phyloP scores from a whole-genome alignment of 1,140 invertebrate genomes.

The Aphelinus atriplicis region DNA sequence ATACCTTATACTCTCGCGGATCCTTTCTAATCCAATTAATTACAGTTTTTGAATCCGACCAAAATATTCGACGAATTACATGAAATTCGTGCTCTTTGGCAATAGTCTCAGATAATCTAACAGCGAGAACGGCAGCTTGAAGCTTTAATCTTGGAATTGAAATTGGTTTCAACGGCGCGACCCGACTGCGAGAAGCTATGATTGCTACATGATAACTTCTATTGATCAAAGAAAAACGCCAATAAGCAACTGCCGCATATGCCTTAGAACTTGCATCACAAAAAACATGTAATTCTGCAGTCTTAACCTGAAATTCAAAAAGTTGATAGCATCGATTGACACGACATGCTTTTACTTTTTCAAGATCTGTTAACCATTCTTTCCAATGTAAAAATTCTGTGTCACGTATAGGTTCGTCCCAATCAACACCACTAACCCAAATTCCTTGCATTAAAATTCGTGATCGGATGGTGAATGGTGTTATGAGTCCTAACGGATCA shows the following conservation, averaged over 20 bases:
- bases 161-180: not conserved
- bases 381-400: slow-evolving; percentile 20
- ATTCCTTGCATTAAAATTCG: slow-evolving; percentile 46
- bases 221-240: slow-evolving; percentile 25
- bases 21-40: too few relatives aligned
- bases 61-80: too few relatives aligned
- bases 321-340: not conserved
- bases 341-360: not conserved
- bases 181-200: not conserved
- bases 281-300: slow-evolving; percentile 49
- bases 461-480: slow-evolving; percentile 30
- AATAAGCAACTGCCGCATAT: slow-evolving; percentile 48
- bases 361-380: slow-evolving; percentile 23
- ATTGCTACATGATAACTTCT: not conserved
- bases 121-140: too few relatives aligned
- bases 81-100: too few relatives aligned
- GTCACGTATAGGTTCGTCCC: slow-evolving; percentile 41
- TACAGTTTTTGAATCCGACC: too few relatives aligned
- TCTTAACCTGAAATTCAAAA: not conserved
- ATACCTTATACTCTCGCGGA: too few relatives aligned
- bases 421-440: slow-evolving; percentile 42
- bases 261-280: slow-evolving; percentile 51
- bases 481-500: slow-evolving; percentile 48
- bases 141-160: slow-evolving; percentile 4
- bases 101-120: too few relatives aligned